A percentile compares a stretch with the other conserved stretches of the same genome.
Evolutionary conservation across 2,888 invertebrate species (phyloP).

Genomic region (Sphinx pinastri): DNA sequence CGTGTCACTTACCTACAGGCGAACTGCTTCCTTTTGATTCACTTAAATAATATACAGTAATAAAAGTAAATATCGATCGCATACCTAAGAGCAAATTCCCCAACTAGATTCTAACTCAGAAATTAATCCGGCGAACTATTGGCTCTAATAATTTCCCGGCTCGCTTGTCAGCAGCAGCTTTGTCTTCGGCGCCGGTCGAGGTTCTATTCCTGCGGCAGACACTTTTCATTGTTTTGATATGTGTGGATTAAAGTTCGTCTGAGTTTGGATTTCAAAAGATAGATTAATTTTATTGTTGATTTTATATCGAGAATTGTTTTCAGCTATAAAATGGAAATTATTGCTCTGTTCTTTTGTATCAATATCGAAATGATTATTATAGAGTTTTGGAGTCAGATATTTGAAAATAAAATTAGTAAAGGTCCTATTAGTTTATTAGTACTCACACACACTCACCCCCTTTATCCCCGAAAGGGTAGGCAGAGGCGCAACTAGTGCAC

Average conservation of each 20-base stretch:
- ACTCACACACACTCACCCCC: no score
- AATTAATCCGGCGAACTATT: constrained; percentile 7
- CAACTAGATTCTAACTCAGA: not conserved
- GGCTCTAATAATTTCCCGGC: not conserved
- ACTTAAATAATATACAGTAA: no score
- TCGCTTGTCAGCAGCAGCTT: constrained; percentile 4
- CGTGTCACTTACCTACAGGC: no score
- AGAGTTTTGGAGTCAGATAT: no score
- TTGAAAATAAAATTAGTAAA: no score
- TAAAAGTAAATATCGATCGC: not conserved
- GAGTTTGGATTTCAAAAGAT: not conserved
- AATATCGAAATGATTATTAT: no score
- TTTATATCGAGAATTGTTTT: not conserved
- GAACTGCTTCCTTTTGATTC: no score
- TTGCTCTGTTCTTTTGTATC: not conserved
- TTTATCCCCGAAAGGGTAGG: no score
- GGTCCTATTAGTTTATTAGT: no score
- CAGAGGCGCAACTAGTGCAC: no score
- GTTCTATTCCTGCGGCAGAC: constrained; percentile 8
- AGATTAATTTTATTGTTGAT: not conserved
- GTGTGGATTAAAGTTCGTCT: not conserved
- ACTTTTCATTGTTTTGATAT: no score
- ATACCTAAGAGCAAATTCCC: not conserved
- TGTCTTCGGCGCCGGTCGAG: not conserved
- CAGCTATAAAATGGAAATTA: not conserved